phyloP scores from a whole-genome alignment of 2,888 invertebrate genomes.

The Agonopterix alstromeriana region DNA sequence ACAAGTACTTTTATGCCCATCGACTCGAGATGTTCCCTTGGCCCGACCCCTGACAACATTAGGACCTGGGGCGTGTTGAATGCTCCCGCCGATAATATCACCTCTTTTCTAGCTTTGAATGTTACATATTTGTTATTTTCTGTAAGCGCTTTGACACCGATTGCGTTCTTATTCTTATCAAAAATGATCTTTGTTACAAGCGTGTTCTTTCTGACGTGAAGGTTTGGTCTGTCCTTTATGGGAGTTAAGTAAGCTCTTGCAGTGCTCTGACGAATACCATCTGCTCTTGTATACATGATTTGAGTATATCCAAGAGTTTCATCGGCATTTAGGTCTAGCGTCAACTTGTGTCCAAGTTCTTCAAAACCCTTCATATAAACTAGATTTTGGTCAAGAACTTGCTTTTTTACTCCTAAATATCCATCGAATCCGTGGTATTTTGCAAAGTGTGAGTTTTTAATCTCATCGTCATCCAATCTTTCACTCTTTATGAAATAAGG shows the following conservation, averaged over 20 bases:
- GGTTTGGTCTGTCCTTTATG: not conserved
- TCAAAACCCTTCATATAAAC: not conserved
- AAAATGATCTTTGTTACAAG: not conserved
- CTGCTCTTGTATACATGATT: not conserved
- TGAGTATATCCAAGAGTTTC: not conserved
- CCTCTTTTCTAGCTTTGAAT: not conserved
- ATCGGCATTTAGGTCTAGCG: not conserved
- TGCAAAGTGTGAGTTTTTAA: too few species aligned
- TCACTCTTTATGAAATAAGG: too few species aligned
- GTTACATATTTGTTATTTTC: too few species aligned
- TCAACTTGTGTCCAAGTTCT: not conserved
- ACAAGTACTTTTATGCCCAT: constrained; percentile 64
- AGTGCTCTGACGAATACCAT: constrained; percentile 4
- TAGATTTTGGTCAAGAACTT: not conserved
- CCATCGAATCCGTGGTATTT: too few species aligned
- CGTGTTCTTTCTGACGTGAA: not conserved
- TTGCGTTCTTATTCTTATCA: too few species aligned
- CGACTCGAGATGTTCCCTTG: constrained; percentile 77
- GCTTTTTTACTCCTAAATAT: not conserved
- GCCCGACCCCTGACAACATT: not conserved
- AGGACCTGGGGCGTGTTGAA: not conserved
- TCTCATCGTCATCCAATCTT: too few species aligned
- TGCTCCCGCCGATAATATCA: not conserved
- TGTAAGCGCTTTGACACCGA: too few species aligned
- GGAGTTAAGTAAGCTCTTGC: constrained; percentile 13